These are phyloP conservation scores for Tenualosa thibaudeaui DNA, from an alignment of 2,797 vertebrate species.

Conservation along the genomic window DNA sequence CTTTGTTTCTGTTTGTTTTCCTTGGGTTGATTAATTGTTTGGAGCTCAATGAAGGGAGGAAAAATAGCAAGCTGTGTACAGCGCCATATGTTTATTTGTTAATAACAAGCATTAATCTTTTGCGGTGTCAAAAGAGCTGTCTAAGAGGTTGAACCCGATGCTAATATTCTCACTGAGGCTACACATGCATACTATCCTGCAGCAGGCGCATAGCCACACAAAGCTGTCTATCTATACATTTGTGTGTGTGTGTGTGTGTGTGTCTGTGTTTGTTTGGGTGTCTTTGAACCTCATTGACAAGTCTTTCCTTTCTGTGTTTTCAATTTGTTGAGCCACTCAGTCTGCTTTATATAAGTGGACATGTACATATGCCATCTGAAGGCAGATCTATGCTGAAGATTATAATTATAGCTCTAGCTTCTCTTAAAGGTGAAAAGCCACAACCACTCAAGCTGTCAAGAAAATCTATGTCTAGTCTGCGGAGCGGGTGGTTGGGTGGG, in stretches of 20 bases:
- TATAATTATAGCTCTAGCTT: neutral
- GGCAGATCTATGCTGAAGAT: neutral
- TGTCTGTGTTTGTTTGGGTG: neutral
- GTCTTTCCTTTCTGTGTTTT: neutral
- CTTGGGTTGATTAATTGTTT: slow-evolving; percentile 25
- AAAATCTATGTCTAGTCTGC: neutral
- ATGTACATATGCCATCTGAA: neutral
- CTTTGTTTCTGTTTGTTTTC: neutral
- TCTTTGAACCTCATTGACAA: neutral
- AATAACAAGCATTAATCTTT: slow-evolving; percentile 13
- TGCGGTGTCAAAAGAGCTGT: slow-evolving; percentile 22
- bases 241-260: neutral
- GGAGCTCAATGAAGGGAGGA: slow-evolving; percentile 20
- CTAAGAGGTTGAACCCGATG: slow-evolving; percentile 17
- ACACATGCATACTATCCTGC: slow-evolving; percentile 21
- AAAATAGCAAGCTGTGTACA: slow-evolving; percentile 14
- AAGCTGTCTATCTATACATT: neutral
- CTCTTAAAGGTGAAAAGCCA: slow-evolving; percentile 7
- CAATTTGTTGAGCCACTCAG: neutral
- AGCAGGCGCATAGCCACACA: slow-evolving; percentile 4
- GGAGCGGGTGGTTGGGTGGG: neutral
- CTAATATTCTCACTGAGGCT: slow-evolving; percentile 20
- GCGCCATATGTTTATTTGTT: slow-evolving; percentile 21
- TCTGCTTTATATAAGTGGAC: neutral
- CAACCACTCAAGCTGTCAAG: slow-evolving; percentile 1